These are phyloP conservation scores for Gymnopithys bicolor DNA, from an alignment of 2,797 vertebrate genomes.

Conservation along the genomic window DNA sequence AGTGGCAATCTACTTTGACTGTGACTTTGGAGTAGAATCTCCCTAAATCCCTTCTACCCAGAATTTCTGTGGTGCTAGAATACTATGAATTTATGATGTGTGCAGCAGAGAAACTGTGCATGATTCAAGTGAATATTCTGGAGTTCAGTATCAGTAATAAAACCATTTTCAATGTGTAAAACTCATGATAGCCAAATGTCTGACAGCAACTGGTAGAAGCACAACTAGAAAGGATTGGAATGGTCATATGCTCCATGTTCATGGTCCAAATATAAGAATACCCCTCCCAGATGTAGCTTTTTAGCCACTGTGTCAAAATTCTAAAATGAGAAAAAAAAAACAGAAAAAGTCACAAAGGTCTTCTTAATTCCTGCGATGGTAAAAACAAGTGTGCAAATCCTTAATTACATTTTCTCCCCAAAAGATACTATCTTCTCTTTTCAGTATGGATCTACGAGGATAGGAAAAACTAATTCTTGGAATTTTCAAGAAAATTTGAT, in stretches of 20 bases:
- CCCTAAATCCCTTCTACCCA: background rate
- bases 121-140: background rate
- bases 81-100: background rate
- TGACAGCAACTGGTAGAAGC: background rate
- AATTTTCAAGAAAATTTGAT: background rate
- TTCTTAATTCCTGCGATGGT: background rate
- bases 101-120: background rate
- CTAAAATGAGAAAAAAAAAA: background rate
- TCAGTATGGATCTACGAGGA: background rate
- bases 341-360: background rate
- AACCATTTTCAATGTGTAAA: background rate
- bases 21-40: background rate
- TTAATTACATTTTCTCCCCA: background rate
- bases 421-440: background rate
- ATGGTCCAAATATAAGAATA: background rate
- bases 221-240: background rate
- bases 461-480: background rate
- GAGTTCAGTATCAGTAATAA: background rate
- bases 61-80: background rate
- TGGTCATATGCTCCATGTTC: background rate
- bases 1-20: background rate
- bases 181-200: background rate
- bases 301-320: background rate
- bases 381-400: background rate
- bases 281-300: fast-evolving